A percentile compares a stretch with the other conserved stretches of the same genome.
Evolutionary conservation across 2,113 vertebrate genomes (phyloP).

Genomic region (Dryoscopus gambensis): DNA sequence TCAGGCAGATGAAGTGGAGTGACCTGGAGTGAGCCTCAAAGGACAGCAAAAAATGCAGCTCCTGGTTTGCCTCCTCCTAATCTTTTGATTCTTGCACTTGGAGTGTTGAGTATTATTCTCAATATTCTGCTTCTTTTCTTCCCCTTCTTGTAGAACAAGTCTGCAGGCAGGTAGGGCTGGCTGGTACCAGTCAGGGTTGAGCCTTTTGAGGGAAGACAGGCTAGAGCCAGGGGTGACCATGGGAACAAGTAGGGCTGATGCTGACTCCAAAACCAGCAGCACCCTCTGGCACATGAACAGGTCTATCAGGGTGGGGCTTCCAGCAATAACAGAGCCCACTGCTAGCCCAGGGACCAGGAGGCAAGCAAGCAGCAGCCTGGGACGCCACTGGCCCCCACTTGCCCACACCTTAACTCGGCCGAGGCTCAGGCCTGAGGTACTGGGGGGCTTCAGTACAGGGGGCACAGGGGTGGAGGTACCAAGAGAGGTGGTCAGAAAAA

Average conservation of each 20-base stretch:
- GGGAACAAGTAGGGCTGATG: neutral
- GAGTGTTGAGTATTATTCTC: neutral
- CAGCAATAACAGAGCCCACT: neutral
- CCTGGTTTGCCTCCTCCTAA: neutral
- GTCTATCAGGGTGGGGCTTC: neutral
- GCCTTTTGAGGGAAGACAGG: neutral
- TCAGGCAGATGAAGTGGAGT: neutral
- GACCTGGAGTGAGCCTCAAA: neutral
- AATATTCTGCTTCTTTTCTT: neutral
- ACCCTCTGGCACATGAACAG: rapidly evolving
- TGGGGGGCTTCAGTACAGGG: neutral
- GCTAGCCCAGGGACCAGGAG: neutral
- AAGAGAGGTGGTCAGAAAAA: neutral
- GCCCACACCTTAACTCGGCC: rapidly evolving
- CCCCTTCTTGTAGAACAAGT: rapidly evolving
- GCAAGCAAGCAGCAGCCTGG: neutral
- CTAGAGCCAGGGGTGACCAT: neutral
- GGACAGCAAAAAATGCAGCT: neutral
- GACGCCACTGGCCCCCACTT: rapidly evolving
- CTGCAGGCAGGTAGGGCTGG: neutral
- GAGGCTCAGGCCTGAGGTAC: neutral
- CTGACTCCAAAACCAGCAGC: neutral
- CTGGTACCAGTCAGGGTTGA: neutral
- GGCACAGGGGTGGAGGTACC: rapidly evolving
- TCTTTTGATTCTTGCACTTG: neutral